Conservation (phyloP, 1,140 invertebrate species). For the Agraylea sexmaculata region DNA sequence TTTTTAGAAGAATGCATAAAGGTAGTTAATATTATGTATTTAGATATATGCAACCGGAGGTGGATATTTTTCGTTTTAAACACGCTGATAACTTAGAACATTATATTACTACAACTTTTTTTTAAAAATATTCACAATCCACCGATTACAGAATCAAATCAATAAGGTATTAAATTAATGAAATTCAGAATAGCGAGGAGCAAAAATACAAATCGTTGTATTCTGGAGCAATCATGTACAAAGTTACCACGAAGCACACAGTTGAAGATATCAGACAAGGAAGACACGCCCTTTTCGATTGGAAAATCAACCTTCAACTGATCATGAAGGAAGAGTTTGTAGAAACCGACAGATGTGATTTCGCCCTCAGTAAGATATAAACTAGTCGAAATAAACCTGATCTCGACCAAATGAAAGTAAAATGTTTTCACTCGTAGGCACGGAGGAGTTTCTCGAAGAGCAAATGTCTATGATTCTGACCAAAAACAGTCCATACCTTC, state of each 20-base stretch:
- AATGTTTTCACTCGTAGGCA: too few species aligned
- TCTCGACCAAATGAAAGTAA: too few species aligned
- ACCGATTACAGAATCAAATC: not conserved
- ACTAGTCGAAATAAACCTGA: too few species aligned
- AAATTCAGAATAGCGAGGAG: slow-evolving; percentile 40
- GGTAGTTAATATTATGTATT: slow-evolving; percentile 27
- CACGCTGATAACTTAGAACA: not conserved
- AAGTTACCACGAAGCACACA: slow-evolving; percentile 34
- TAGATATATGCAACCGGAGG: not conserved
- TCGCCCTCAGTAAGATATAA: slow-evolving; percentile 51
- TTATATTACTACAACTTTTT: not conserved
- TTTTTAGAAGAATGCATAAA: slow-evolving; percentile 58
- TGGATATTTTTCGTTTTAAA: not conserved
- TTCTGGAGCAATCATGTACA: slow-evolving; percentile 41
- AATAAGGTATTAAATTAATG: not conserved
- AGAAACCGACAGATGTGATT: slow-evolving; percentile 52
- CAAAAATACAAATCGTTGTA: slow-evolving; percentile 41
- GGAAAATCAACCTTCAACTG: slow-evolving; percentile 60
- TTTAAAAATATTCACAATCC: not conserved
- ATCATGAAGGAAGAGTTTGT: slow-evolving; percentile 53
- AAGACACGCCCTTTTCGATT: slow-evolving; percentile 67
- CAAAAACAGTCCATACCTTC: slow-evolving; percentile 59
- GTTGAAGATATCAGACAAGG: slow-evolving; percentile 48
- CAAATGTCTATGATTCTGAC: slow-evolving; percentile 64
- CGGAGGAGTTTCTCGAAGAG: slow-evolving; percentile 68